Base-by-base conservation (phyloP, 2,888 invertebrate genomes). In the Idaea biselata region DNA sequence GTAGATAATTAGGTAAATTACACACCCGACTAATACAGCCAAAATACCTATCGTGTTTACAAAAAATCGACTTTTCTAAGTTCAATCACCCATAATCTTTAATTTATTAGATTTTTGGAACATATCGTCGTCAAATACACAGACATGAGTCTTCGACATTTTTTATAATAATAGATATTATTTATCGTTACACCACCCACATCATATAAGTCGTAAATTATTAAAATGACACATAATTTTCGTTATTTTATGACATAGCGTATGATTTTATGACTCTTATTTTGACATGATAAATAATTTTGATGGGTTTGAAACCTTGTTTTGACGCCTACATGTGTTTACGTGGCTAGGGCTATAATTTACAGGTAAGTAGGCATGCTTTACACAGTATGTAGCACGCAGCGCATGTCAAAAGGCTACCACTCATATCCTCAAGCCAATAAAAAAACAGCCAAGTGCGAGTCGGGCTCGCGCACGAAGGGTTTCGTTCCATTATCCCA, bases 211-310 rank as follows among this genome's bases (percentile, higher is more conserved):
- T 67, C 71, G 68, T 78, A 75, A 80, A 78, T 73, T 77, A 75
- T 72, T 68, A 71, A 73, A 76, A 74, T 73, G 73, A 76, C 74
- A 72, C 74, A 74, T 74, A 76, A 78, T 82, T 81, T 80, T 80
- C 80, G 77, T 68, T 76, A 71, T 75, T 82, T 80, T 81, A 83
- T 80, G 80, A 81, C 77, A 65, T 71, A 76, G 69, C 73, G 73
- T 79, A 74, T 77, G 74, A 77, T 72, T 77, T 74, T 76, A 79
- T 67, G 77, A 68, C 77, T 44, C 44, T 44, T 44, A 44, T 44
- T 44, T 44, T 44, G 44, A 44, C 14, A 44, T 44, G 79, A 71
- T 83, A 81, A 81, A 83, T 83, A 78, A 78, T 80, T 77, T 73
- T 76, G 70, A 73, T 74, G 71, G 68, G 62, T 65, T 18, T 58